Evolutionary conservation across 1,140 invertebrate species (phyloP), one percentile per base, ranked within the genome.

Genomic region (Bombyx mandarina): DNA sequence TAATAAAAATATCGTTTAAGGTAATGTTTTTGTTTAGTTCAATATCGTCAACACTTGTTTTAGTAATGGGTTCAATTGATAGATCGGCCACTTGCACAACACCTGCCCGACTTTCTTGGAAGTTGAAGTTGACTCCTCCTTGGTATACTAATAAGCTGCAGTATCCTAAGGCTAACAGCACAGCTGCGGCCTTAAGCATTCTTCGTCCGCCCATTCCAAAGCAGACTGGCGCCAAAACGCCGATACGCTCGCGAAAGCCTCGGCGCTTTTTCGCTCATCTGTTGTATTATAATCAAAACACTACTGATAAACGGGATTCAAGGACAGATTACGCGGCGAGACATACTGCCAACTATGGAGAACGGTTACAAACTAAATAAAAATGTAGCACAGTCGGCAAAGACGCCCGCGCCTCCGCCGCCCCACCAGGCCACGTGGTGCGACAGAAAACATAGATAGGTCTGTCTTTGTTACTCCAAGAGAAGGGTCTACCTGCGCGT

Each of bases 1-100:
- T 97, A 78, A 98, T 94, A 87, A 97, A 98, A 67, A 98, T 90
- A 82, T 97, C 96, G 80, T 95, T 90, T 59, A 97, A 88, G 55
- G 90, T 91, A 49, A 93, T 93, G 53, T 91, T 89, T 66, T 91
- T 93, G 63, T 90, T 91, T 67, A 90, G 89, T 70, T 90, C 90
- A 65, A 92, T 94, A 45, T 84, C 75, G 60, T 75, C 65, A 56
- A 85, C 64, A 65, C 56, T 81, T 45, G 73, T 74, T 75, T 79
- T 82, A 46, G 78, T 84, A 60, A 79, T 74, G 52, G 79, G 73
- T 61, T 82, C 79, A 55, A 82, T 82, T 46, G 75, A 75, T 61
- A 84, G 69, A 58, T 81, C 77, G 43, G 72, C 60, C 65, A 80
- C 77, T 79, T 79, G 82, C 71, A 79, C 76, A 58, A 74, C 63